Conservation (phyloP, 2,888 invertebrate genomes). For the Vandiemenella viatica region DNA sequence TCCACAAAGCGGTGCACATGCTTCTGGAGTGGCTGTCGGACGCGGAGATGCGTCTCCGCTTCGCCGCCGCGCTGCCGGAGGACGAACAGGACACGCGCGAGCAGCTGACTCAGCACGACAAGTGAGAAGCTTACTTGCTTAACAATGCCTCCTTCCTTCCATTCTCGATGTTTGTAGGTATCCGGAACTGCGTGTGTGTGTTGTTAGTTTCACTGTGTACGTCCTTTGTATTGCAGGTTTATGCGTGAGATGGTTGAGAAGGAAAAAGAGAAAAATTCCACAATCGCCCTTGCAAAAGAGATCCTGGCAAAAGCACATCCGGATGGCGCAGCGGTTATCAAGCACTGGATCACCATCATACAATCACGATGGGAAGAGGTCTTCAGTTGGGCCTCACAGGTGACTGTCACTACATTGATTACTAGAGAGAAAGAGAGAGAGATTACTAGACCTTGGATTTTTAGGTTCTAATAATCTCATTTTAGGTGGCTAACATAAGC, state of each 20-base stretch:
- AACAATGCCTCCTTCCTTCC: neutral
- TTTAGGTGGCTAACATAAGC: too few relatives aligned
- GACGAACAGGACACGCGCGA: conserved; percentile 75
- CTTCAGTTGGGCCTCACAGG: conserved; percentile 64
- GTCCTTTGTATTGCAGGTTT: conserved; percentile 33
- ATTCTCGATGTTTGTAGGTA: too few relatives aligned
- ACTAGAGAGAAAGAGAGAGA: too few relatives aligned
- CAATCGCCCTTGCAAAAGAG: conserved; percentile 70
- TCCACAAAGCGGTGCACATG: conserved; percentile 88
- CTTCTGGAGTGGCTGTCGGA: conserved; percentile 92
- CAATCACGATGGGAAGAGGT: conserved; percentile 94
- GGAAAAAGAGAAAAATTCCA: conserved; percentile 72
- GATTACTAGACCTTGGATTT: too few relatives aligned
- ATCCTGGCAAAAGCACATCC: conserved; percentile 91
- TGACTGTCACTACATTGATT: conserved; percentile 12
- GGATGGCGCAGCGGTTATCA: conserved; percentile 92
- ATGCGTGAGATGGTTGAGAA: conserved; percentile 68
- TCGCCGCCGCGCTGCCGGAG: conserved; percentile 80
- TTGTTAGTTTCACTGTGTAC: neutral
- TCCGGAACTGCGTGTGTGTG: too few relatives aligned
- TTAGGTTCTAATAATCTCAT: too few relatives aligned
- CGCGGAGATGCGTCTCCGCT: conserved; percentile 87
- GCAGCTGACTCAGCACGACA: conserved; percentile 73
- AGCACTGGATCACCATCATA: conserved; percentile 96
- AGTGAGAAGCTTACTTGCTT: conserved; percentile 22